phyloP scores from a whole-genome alignment of 1,140 invertebrate genomes.

The Melanaphis sacchari region DNA sequence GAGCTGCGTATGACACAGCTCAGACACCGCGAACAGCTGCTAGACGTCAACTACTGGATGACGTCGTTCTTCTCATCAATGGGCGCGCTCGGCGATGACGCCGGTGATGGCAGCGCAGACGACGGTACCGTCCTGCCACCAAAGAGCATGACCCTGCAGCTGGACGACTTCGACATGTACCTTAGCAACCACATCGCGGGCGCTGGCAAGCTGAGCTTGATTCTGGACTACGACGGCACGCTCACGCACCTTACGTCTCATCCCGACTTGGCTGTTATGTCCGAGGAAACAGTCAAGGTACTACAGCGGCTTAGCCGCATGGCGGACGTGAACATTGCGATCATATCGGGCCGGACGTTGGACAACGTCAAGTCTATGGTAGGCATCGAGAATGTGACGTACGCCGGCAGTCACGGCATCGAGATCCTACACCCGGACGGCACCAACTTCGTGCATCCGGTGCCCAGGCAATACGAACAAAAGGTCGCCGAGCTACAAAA shows the following conservation, averaged over 20 bases:
- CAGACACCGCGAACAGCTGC: slow-evolving; percentile 77
- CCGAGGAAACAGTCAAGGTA: slow-evolving; percentile 83
- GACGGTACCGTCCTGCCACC: slow-evolving; percentile 75
- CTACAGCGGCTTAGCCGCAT: slow-evolving; percentile 84
- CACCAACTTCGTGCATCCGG: slow-evolving; percentile 88
- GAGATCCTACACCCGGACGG: slow-evolving; percentile 90
- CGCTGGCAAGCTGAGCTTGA: slow-evolving; percentile 78
- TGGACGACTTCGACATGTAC: slow-evolving; percentile 88
- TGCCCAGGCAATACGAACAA: slow-evolving; percentile 83
- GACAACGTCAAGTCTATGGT: slow-evolving; percentile 90
- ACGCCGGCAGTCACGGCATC: slow-evolving; percentile 88
- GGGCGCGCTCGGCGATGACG: slow-evolving; percentile 76
- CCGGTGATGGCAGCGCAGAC: slow-evolving; percentile 73
- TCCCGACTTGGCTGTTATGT: slow-evolving; percentile 84
- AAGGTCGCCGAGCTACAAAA: slow-evolving; percentile 81
- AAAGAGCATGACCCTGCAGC: slow-evolving; percentile 82
- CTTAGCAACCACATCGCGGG: slow-evolving; percentile 72
- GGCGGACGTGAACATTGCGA: slow-evolving; percentile 86
- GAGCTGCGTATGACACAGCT: slow-evolving; percentile 86
- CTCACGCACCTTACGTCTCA: slow-evolving; percentile 87
- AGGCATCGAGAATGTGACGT: slow-evolving; percentile 87
- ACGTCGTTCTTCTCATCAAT: slow-evolving; percentile 85
- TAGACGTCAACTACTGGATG: slow-evolving; percentile 91
- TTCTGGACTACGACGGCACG: slow-evolving; percentile 90
- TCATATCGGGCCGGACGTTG: slow-evolving; percentile 85